phyloP scores from a whole-genome alignment of 1,140 invertebrate genomes.

The Pogonomyrmex barbatus region DNA sequence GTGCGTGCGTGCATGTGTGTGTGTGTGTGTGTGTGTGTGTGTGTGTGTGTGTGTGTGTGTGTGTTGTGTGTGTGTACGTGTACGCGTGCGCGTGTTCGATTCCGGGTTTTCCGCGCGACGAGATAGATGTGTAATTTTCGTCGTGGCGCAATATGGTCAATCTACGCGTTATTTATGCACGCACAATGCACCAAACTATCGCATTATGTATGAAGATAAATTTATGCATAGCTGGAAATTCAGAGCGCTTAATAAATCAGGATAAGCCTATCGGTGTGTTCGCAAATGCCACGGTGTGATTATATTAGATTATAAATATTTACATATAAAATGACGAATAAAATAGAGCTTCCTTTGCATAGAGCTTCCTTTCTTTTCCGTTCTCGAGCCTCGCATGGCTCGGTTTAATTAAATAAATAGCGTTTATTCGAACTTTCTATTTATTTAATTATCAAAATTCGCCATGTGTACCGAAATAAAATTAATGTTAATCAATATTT shows the following conservation, averaged over 20 bases:
- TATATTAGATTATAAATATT: not conserved
- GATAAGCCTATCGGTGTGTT: not conserved
- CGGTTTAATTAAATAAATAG: not conserved
- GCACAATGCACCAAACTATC: not conserved
- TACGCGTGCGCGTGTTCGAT: not conserved
- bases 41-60: not conserved
- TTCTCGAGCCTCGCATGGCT: not conserved
- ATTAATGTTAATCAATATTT: not conserved
- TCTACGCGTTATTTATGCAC: slow-evolving; percentile 19
- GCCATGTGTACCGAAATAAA: not conserved
- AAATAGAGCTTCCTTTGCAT: too few relatives aligned
- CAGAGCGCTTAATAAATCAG: slow-evolving; percentile 9
- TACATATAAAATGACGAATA: not conserved
- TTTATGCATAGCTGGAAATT: not conserved
- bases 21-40: not conserved
- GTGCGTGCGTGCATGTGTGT: not conserved
- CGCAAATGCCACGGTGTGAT: not conserved
- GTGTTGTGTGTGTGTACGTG: too few relatives aligned
- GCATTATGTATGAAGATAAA: not conserved
- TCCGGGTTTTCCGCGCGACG: slow-evolving; percentile 23
- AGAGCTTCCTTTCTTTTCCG: too few relatives aligned
- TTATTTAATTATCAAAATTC: slow-evolving; percentile 11
- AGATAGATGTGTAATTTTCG: slow-evolving; percentile 33
- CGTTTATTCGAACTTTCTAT: not conserved
- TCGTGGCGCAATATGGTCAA: slow-evolving; percentile 3